Conservation (phyloP, 2,888 invertebrate genomes). For the Disparrhopalites patrizii region DNA sequence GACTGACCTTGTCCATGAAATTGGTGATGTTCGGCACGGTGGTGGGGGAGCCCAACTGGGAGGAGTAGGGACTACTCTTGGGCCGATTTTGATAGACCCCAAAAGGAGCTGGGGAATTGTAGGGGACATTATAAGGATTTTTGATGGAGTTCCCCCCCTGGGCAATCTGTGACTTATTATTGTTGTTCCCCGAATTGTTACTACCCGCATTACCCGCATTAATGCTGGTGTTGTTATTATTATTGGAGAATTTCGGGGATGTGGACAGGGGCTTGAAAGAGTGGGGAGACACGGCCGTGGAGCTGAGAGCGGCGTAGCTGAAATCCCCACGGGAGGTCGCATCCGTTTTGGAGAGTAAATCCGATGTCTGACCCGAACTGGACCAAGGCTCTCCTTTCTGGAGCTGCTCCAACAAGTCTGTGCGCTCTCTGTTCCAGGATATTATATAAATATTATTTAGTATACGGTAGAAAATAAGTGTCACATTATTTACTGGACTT, state of each 20-base stretch:
- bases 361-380: neutral
- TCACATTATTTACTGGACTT: no score
- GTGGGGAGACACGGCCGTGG: neutral
- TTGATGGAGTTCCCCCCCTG: neutral
- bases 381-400: constrained; percentile 1
- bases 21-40: neutral
- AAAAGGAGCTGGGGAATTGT: constrained; percentile 20
- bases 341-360: neutral
- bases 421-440: neutral
- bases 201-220: no score
- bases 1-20: constrained; percentile 4
- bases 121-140: constrained; percentile 22
- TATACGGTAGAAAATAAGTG: no score
- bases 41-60: neutral
- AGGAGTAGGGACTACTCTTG: neutral
- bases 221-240: no score
- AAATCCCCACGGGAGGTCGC: neutral
- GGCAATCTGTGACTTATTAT: neutral
- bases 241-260: neutral
- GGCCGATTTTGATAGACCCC: neutral
- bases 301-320: neutral
- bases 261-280: neutral
- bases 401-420: neutral
- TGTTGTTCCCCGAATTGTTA: neutral
- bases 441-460: no score